Percentiles rank a stretch among this genome's conserved stretches.
phyloP scores from a whole-genome alignment of 2,113 vertebrate genomes.

The Phoxinus phoxinus region DNA sequence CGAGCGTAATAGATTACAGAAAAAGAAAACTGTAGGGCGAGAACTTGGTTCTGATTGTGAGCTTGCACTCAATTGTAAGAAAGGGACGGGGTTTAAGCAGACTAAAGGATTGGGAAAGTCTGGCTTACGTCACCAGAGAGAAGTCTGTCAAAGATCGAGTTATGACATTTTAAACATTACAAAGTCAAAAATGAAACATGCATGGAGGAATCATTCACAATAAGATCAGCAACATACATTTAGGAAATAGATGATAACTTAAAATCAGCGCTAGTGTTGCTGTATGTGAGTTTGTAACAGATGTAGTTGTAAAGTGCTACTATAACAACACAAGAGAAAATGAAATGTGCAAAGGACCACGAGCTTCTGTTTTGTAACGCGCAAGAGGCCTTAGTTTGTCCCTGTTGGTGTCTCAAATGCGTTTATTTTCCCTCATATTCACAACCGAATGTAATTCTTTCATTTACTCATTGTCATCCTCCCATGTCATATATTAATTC shows the following conservation, averaged over 20 bases:
- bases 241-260: neutral
- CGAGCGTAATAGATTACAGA: too few relatives aligned
- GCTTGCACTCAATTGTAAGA: neutral
- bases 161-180: neutral
- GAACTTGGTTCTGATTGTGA: too few relatives aligned
- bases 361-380: neutral
- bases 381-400: neutral
- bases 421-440: conserved; percentile 45
- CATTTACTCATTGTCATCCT: neutral
- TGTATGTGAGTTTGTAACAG: neutral
- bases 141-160: neutral
- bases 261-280: neutral
- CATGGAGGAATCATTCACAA: neutral
- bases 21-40: too few relatives aligned
- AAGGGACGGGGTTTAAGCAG: neutral
- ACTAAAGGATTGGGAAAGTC: neutral
- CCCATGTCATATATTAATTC: neutral
- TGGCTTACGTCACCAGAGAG: neutral
- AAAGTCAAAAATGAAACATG: neutral
- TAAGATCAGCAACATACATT: neutral
- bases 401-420: neutral
- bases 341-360: neutral
- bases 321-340: neutral
- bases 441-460: conserved; percentile 23
- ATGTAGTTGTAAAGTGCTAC: neutral